A percentile compares a stretch with the other conserved stretches of the same genome.
phyloP scores from a whole-genome alignment of 2,888 invertebrate species.

The Volucella zonaria region DNA sequence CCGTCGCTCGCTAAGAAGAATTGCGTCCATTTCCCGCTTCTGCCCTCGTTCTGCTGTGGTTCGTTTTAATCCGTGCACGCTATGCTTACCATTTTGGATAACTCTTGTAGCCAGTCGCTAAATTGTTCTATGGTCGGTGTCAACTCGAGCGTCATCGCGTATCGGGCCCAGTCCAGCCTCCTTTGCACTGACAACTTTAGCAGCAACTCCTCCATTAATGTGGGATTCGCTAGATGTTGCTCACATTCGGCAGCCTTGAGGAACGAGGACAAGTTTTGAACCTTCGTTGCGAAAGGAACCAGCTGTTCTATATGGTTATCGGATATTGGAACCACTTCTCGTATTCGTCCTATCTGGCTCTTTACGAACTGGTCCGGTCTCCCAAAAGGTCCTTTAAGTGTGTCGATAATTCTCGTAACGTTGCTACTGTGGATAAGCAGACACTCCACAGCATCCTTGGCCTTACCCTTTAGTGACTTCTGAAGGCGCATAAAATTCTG shows the following conservation, averaged over 20 bases:
- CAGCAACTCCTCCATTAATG: constrained; percentile 59
- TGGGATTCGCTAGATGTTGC: constrained; percentile 59
- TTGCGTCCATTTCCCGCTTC: too few relatives aligned
- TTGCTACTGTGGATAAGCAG: constrained; percentile 32
- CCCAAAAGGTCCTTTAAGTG: constrained; percentile 13
- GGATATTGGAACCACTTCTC: constrained; percentile 26
- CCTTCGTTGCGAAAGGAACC: constrained; percentile 56
- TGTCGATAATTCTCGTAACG: constrained; percentile 17
- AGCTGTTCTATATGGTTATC: constrained; percentile 46
- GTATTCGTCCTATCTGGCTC: constrained; percentile 31
- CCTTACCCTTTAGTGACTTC: not conserved
- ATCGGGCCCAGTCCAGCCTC: constrained; percentile 36
- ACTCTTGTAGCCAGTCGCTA: constrained; percentile 51
- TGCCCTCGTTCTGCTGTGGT: too few relatives aligned
- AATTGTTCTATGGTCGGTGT: constrained; percentile 30
- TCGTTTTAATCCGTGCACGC: too few relatives aligned
- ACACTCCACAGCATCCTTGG: not conserved
- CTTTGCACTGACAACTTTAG: constrained; percentile 55
- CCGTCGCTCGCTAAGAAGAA: too few relatives aligned
- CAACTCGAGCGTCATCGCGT: constrained; percentile 23
- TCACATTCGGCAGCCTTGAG: constrained; percentile 48
- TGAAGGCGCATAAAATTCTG: too few relatives aligned
- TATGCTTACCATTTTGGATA: constrained; percentile 17
- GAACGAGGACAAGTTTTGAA: constrained; percentile 61
- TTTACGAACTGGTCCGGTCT: constrained; percentile 18